Conservation (phyloP, 2,113 vertebrate genomes). For the Neogobius melanostomus region DNA sequence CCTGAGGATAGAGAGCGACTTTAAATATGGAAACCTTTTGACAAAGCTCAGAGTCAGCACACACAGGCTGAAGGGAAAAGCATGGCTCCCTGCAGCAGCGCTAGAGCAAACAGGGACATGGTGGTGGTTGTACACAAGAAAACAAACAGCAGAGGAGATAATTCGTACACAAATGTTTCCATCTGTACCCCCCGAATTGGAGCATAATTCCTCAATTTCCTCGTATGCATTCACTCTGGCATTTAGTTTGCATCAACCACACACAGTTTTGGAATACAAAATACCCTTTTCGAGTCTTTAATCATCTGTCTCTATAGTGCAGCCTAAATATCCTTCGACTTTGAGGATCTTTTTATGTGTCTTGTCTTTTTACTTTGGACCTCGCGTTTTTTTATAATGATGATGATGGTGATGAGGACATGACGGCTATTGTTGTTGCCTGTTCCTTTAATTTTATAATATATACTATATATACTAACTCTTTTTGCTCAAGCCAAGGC, state of each 20-base stretch:
- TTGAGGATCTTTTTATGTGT: not conserved
- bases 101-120: conserved; percentile 41
- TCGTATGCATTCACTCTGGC: conserved; percentile 27
- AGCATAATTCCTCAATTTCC: conserved; percentile 11
- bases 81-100: conserved; percentile 44
- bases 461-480: too few species aligned
- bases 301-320: not conserved
- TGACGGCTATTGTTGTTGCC: too few species aligned
- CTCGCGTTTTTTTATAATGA: too few species aligned
- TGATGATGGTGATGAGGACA: too few species aligned
- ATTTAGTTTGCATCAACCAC: conserved; percentile 17
- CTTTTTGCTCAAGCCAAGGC: too few species aligned
- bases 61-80: conserved; percentile 29
- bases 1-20: conserved; percentile 38
- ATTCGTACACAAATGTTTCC: conserved; percentile 34
- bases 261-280: conserved; percentile 11
- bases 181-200: conserved; percentile 18
- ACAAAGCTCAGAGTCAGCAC: conserved; percentile 53
- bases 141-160: conserved; percentile 27
- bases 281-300: not conserved
- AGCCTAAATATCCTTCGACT: conserved; percentile 6
- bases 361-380: too few species aligned
- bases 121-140: conserved; percentile 23
- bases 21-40: conserved; percentile 50
- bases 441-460: too few species aligned